Percentiles rank a stretch among this genome's conserved stretches.
phyloP scores from a whole-genome alignment of 2,888 invertebrate species.

The Allolobophora icterica region DNA sequence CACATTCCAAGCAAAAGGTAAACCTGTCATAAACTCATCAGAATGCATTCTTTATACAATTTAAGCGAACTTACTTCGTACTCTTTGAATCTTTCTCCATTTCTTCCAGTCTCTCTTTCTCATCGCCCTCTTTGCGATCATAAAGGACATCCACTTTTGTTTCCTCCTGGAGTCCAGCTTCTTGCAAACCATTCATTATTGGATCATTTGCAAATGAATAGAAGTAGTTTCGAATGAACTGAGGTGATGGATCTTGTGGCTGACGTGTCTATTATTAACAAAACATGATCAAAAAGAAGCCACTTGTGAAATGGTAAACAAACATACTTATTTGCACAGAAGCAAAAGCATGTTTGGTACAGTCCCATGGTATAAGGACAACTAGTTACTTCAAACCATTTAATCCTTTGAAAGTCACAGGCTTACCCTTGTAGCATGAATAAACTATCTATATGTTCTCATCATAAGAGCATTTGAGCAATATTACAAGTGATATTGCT shows the following conservation, averaged over 20 bases:
- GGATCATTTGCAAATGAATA: constrained; percentile 87
- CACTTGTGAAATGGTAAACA: not conserved
- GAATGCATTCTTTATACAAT: not conserved
- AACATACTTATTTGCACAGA: too few relatives aligned
- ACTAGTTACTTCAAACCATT: too few relatives aligned
- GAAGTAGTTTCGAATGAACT: constrained; percentile 86
- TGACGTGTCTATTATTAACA: constrained; percentile 62
- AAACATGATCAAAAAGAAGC: not conserved
- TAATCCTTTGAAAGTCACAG: too few relatives aligned
- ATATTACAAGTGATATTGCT: too few relatives aligned
- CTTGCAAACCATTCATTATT: constrained; percentile 63
- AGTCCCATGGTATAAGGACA: too few relatives aligned
- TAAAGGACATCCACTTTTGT: not conserved
- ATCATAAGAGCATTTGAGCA: too few relatives aligned
- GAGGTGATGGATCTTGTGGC: constrained; percentile 82
- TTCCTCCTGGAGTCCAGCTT: not conserved
- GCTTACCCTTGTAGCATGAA: too few relatives aligned
- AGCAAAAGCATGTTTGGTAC: not conserved
- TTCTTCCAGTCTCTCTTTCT: constrained; percentile 33
- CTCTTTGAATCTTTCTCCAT: constrained; percentile 34
- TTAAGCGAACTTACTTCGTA: constrained; percentile 13
- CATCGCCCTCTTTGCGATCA: constrained; percentile 26
- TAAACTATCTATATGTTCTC: too few relatives aligned
- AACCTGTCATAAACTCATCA: not conserved
- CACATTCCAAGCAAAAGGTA: not conserved